Conservation (phyloP, 2,113 vertebrate species). For the Andinoacara biseriatus region DNA sequence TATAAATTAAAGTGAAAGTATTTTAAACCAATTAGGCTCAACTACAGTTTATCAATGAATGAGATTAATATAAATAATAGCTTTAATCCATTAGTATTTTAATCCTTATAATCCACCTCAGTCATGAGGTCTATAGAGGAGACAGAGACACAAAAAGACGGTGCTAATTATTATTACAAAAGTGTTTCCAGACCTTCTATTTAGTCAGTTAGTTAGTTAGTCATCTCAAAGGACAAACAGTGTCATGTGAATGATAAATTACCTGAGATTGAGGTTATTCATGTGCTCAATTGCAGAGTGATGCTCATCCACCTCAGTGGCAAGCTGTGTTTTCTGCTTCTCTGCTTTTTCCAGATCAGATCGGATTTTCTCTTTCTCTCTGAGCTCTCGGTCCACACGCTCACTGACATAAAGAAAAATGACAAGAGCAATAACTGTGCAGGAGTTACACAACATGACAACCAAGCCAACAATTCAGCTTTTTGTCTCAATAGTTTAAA, state of each 20-base stretch:
- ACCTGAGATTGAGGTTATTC: slow-evolving; percentile 92
- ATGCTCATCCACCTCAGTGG: slow-evolving; percentile 92
- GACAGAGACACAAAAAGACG: rapidly evolving
- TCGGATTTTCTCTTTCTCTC: slow-evolving; percentile 91
- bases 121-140: not conserved
- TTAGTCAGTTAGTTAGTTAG: not conserved
- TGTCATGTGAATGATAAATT: not conserved
- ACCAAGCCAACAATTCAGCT: not conserved
- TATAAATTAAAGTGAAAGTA: not conserved
- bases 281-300: slow-evolving; percentile 89
- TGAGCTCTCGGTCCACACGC: slow-evolving; percentile 84
- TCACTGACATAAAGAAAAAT: slow-evolving; percentile 79
- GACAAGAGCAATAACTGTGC: not conserved
- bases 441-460: rapidly evolving
- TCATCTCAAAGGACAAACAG: not conserved
- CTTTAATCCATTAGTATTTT: not conserved
- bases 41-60: not conserved
- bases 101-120: not conserved
- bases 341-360: slow-evolving; percentile 91
- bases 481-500: not conserved
- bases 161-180: not conserved
- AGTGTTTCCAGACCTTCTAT: not conserved
- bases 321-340: slow-evolving; percentile 90
- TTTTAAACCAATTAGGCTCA: not conserved
- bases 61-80: not conserved